Evolutionary conservation across 1,140 invertebrate species (phyloP), one percentile per base, ranked within the genome.

Genomic region (Magallana gigas): DNA sequence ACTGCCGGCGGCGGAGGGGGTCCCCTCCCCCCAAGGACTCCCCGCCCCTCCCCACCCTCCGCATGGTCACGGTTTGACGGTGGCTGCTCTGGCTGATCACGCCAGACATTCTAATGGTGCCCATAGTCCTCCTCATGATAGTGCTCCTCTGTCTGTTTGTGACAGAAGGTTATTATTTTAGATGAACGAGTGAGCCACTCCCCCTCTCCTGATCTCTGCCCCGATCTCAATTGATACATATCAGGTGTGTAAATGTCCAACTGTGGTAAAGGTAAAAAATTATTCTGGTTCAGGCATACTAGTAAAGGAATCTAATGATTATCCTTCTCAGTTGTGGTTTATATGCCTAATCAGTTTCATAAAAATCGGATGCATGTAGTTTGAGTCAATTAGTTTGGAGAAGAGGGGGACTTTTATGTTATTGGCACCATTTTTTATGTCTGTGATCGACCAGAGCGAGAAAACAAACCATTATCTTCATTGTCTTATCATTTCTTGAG

Each of bases 21-120:
- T 68, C 71, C 48, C 59, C 59, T 2, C 16, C 16, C 59, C 71
- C 86, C 6, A 29, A 71, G 64, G 9, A 48, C 11, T 16, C 80
- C 0, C 57, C 76, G 7, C 8, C 29, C 9, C 18, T 36, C 48
- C n/a, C 58, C n/a, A n/a, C 85, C 4, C 59, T 85, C 8, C 58
- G 84, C 1, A 18, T 92, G 23, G 81, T 90, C 87, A 85, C 90
- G 16, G 92, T 93, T 90, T 93, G 92, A 93, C 92, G 91, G 91
- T 92, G 90, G 88, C 86, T 91, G 90, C 92, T 92, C 91, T 92
- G 92, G 92, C 85, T 92, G 85, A 86, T 93, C 81, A 90, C 89
- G 71, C 91, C 91, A 71, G 90, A 91, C 64, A 60, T 90, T 80
- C 76, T 92, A 82, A 85, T 92, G 90, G 62, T 85, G 82, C 57